Conservation (phyloP, 64 coral and sea anemone genomes). For the Astreopora myriophthalma region DNA sequence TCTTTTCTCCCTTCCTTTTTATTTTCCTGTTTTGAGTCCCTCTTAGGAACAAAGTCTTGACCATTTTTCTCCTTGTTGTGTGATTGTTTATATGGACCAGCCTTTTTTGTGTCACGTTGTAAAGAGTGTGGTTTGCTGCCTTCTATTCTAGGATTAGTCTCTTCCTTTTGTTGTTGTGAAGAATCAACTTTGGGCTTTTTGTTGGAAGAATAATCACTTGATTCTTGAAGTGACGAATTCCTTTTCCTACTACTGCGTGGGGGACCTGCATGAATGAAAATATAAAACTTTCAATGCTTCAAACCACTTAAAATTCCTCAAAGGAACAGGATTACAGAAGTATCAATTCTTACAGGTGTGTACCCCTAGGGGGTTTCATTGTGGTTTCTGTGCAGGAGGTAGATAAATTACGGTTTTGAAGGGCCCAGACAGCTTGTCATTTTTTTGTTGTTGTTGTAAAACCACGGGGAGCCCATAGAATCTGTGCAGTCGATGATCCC, state of each 20-base stretch:
- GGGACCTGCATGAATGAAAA: not conserved
- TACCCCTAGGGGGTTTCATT: no score
- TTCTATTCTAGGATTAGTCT: not conserved
- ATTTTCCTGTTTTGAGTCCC: not conserved
- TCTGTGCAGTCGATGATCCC: no score
- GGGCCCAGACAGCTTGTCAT: no score
- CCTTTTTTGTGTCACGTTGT: not conserved
- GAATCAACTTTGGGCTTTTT: conserved; percentile 16
- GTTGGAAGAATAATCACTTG: not conserved
- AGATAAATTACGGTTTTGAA: no score
- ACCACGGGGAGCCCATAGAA: no score
- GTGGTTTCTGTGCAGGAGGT: no score
- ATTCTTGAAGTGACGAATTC: not conserved
- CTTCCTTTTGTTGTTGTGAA: not conserved
- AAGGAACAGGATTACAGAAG: no score
- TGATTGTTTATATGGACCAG: not conserved
- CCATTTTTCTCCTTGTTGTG: not conserved
- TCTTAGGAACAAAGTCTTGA: not conserved
- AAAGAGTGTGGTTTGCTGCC: not conserved
- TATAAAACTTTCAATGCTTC: not conserved
- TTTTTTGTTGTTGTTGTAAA: no score
- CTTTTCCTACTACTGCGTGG: not conserved
- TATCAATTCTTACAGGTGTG: no score
- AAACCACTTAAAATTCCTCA: not conserved
- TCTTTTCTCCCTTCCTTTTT: not conserved